Percentiles rank a stretch among this genome's conserved stretches.
phyloP scores from a whole-genome alignment of 35 echinoderm and acorn worm species.

The Apostichopus californicus region DNA sequence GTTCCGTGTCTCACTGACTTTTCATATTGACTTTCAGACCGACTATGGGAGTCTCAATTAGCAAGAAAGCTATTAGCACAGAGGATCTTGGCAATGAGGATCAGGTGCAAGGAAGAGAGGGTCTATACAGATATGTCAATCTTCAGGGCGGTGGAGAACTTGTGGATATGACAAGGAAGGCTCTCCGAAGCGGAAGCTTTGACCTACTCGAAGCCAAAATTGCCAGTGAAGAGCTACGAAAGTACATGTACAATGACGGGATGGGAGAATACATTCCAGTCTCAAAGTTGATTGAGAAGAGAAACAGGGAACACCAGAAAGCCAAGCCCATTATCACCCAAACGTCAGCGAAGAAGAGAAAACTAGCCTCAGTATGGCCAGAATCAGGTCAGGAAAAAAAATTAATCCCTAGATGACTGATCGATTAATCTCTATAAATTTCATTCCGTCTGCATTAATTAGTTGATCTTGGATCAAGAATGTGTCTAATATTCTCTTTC shows the following conservation, averaged over 20 bases:
- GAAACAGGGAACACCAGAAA: slow-evolving; percentile 64
- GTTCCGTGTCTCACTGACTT: too few species aligned
- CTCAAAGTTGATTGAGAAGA: slow-evolving; percentile 59
- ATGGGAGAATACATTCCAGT: slow-evolving; percentile 53
- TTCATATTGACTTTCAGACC: not conserved
- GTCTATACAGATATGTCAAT: slow-evolving; percentile 72
- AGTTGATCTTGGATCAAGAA: too few species aligned
- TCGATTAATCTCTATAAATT: too few species aligned
- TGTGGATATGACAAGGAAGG: slow-evolving; percentile 62
- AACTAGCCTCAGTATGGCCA: not conserved
- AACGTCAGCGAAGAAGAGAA: not conserved
- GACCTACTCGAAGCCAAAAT: slow-evolving; percentile 68
- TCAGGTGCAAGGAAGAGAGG: slow-evolving; percentile 65
- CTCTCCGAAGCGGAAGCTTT: slow-evolving; percentile 39
- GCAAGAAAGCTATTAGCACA: slow-evolving; percentile 28
- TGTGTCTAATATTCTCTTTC: not conserved
- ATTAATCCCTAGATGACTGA: too few species aligned
- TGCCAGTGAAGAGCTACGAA: slow-evolving; percentile 53
- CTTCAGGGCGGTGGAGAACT: slow-evolving; percentile 78
- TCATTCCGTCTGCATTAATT: too few species aligned
- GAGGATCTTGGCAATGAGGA: slow-evolving; percentile 67
- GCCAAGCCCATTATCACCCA: slow-evolving; percentile 27
- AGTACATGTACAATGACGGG: slow-evolving; percentile 80
- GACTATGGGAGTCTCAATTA: slow-evolving; percentile 57
- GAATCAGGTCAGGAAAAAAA: slow-evolving; percentile 10